Conservation (phyloP, 2,113 vertebrate genomes). For the Pangasianodon hypophthalmus region DNA sequence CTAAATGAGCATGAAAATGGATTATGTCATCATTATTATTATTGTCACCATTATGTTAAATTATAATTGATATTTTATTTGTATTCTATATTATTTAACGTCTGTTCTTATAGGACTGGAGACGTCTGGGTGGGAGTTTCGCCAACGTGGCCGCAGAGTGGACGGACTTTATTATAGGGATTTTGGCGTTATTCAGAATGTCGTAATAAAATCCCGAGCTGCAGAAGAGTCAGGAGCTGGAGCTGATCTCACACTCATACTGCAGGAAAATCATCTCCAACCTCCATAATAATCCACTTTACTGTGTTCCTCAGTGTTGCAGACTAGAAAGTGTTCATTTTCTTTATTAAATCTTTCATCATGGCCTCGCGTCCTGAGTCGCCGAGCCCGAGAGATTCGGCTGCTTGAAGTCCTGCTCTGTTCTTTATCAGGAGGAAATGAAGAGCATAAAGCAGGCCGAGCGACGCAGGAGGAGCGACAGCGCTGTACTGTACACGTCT, state of each 20-base stretch:
- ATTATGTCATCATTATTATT: neutral
- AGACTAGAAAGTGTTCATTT: conserved; percentile 3
- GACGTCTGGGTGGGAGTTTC: neutral
- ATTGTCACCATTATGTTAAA: no score
- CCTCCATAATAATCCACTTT: neutral
- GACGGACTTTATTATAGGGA: neutral
- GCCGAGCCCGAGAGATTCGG: neutral
- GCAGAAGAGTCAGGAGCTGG: neutral
- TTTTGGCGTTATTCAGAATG: neutral
- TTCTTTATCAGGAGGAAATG: conserved; percentile 26
- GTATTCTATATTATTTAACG: no score
- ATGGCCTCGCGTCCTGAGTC: neutral
- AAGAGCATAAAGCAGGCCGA: conserved; percentile 20
- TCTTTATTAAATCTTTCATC: conserved; percentile 37
- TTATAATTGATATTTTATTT: no score
- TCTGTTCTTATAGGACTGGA: no score
- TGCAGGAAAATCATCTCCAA: neutral
- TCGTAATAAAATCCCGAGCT: neutral
- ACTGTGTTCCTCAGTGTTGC: neutral
- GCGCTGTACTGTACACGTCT: neutral
- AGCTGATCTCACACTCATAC: neutral
- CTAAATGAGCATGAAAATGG: no score
- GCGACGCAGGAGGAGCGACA: conserved; percentile 8
- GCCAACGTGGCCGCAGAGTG: neutral
- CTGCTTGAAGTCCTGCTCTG: conserved; percentile 18